Evolutionary conservation across 2,113 vertebrate genomes (phyloP).

Genomic region (western clawed frog (Xenopus tropicalis)): DNA sequence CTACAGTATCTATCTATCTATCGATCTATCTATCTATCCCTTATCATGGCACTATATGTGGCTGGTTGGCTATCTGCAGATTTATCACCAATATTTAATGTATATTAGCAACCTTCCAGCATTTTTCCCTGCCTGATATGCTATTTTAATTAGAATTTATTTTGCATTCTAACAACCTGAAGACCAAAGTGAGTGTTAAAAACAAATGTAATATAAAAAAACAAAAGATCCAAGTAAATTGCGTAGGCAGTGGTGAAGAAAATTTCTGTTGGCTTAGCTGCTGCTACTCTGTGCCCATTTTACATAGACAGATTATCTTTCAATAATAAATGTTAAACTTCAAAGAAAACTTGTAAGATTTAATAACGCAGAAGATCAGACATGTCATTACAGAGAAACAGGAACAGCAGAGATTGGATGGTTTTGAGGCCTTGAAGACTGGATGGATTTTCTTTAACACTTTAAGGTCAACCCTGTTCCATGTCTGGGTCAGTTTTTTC

Average conservation of each 20-base stretch:
- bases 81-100: no score
- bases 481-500: constrained; percentile 50
- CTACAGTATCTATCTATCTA: no score
- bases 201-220: no score
- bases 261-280: not conserved
- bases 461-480: constrained; percentile 64
- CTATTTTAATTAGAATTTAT: no score
- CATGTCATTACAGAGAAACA: not conserved
- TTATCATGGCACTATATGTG: no score
- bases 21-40: no score
- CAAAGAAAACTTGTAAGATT: constrained; percentile 17
- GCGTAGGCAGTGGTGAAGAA: constrained; percentile 17
- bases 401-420: constrained; percentile 38
- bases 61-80: no score
- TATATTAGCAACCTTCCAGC: no score
- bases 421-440: constrained; percentile 39
- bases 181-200: no score
- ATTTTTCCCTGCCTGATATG: no score
- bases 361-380: constrained; percentile 34
- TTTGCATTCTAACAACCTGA: no score
- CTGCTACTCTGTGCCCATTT: not conserved
- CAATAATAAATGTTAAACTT: constrained; percentile 37
- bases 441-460: constrained; percentile 54
- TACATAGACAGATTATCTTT: constrained; percentile 33
- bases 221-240: no score